Conservation (phyloP, 1,140 invertebrate genomes). For the Drosophila jambulina region DNA sequence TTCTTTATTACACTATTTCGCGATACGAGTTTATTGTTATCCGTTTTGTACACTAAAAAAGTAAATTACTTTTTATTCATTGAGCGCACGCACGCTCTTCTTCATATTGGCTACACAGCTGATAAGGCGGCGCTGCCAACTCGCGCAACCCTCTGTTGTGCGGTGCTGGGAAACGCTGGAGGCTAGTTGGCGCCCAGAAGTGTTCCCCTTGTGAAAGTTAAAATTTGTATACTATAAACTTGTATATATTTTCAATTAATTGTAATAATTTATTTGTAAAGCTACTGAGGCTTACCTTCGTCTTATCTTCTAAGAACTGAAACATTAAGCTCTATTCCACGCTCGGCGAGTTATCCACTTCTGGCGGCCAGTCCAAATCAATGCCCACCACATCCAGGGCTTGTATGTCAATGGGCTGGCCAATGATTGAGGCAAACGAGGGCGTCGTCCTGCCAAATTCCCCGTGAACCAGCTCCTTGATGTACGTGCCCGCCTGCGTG, state of each 20-base stretch:
- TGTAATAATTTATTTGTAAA: neutral
- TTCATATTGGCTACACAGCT: slow-evolving; percentile 33
- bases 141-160: too few species aligned
- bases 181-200: neutral
- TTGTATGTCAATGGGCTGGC: slow-evolving; percentile 91
- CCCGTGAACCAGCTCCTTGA: slow-evolving; percentile 98
- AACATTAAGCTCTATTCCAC: neutral
- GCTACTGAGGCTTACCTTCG: slow-evolving; percentile 1
- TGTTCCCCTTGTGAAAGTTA: neutral
- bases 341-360: slow-evolving; percentile 65
- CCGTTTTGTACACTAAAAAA: slow-evolving; percentile 9
- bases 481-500: slow-evolving; percentile 97
- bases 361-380: slow-evolving; percentile 89
- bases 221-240: neutral
- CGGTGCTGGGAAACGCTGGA: slow-evolving; percentile 20
- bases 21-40: neutral
- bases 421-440: slow-evolving; percentile 86
- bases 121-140: slow-evolving; percentile 13
- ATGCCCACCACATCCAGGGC: slow-evolving; percentile 90
- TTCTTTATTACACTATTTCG: neutral
- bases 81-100: slow-evolving; percentile 35
- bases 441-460: slow-evolving; percentile 96
- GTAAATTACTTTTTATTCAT: slow-evolving; percentile 39
- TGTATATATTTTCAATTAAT: too few species aligned
- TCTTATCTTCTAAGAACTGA: neutral